phyloP scores from a whole-genome alignment of 2,888 invertebrate genomes.

The Drosophila buzzatii region DNA sequence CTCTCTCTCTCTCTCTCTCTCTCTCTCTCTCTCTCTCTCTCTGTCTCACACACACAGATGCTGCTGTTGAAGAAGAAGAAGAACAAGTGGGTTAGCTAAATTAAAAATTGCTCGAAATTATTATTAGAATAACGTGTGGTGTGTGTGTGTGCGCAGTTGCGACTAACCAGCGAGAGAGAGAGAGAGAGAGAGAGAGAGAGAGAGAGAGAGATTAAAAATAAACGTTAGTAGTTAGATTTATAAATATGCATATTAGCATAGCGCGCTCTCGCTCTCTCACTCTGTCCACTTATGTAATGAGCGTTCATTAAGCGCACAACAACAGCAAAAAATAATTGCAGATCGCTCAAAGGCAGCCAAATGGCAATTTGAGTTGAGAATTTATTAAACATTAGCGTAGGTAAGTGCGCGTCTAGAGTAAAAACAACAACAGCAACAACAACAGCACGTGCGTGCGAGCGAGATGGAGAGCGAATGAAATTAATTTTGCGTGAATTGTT shows the following conservation, averaged over 20 bases:
- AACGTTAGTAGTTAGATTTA: constrained; percentile 63
- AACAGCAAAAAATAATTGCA: constrained; percentile 43
- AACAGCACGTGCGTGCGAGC: constrained; percentile 3
- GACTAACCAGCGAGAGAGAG: constrained; percentile 44
- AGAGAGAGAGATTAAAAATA: constrained; percentile 60
- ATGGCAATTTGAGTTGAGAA: constrained; percentile 62
- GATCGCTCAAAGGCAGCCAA: constrained; percentile 58
- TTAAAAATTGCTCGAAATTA: constrained; percentile 61
- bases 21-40: neutral
- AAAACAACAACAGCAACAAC: neutral
- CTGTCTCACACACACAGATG: neutral
- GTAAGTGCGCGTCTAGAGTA: constrained; percentile 56
- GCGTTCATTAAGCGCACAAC: constrained; percentile 54
- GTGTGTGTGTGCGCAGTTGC: constrained; percentile 45
- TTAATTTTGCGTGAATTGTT: constrained; percentile 52
- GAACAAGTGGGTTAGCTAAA: constrained; percentile 57
- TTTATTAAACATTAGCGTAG: constrained; percentile 76
- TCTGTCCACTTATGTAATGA: constrained; percentile 51
- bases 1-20: neutral
- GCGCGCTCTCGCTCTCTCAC: neutral
- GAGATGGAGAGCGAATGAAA: constrained; percentile 44
- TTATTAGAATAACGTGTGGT: constrained; percentile 67
- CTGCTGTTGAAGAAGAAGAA: neutral
- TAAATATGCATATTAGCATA: constrained; percentile 44
- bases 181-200: neutral